Evolutionary conservation across 2,888 invertebrate species (phyloP), one percentile per base, ranked within the genome.

Genomic region (Leucozona laternaria): DNA sequence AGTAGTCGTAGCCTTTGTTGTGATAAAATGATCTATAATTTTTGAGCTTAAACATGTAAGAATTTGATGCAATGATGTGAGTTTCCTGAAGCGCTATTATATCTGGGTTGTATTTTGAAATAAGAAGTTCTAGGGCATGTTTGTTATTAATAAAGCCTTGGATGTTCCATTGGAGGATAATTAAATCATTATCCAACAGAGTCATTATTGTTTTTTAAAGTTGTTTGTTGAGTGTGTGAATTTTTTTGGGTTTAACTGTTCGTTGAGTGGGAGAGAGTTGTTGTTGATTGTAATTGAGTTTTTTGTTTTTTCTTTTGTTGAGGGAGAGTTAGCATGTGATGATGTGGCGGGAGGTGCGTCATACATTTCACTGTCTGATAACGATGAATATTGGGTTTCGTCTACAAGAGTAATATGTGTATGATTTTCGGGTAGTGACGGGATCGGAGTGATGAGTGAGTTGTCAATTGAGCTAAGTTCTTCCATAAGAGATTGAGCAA

Each of bases 141-240:
- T 43, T 43, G 43, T 43, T 43, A 43, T 43, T 43, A n/a, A 8
- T 43, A 43, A 7, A 43, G n/a, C 43, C 43, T 58, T 71, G 71
- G 7, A 57, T 57, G 45, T 71, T 71, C 57, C 31, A 57, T 71
- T 71, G 71, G 43, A 43, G 43, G 43, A 45, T 45, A 45, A 45
- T 45, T 17, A 17, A 34, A 58, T 70, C 43, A 43, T 37, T 31
- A 55, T 55, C 7, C 43, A 70, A 55, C 28, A 55, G 11, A 45
- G 64, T 45, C 64, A 66, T 66, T 66, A 66, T 50, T 66, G 50
- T 43, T 34, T 34, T 34, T 34, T 34, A 66, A 50, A 31, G 31
- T 28, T 11, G 11, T 48, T 64, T 48, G 45, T 4, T 66, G 34
- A 17, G 34, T 48, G 66, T 22, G n/a, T 48, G 2, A 48, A 64